Evolutionary conservation across 2,888 invertebrate species (phyloP).

Genomic region (Pollenia labialis): DNA sequence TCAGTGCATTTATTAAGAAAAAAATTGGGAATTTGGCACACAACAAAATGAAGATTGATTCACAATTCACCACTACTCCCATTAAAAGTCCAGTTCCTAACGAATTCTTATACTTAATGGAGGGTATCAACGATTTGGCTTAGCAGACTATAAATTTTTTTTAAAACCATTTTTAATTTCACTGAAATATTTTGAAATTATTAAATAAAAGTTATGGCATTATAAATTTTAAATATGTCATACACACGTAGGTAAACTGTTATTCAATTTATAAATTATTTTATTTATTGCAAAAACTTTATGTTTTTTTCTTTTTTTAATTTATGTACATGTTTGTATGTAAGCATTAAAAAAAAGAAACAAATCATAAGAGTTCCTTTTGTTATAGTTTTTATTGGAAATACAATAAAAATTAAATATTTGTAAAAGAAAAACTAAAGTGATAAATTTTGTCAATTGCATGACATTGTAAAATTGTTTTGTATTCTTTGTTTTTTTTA

Average conservation of each 20-base stretch:
- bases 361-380: slow-evolving; percentile 36
- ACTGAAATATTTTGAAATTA: not conserved
- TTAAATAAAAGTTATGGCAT: slow-evolving; percentile 23
- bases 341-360: not conserved
- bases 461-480: slow-evolving; percentile 22
- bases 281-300: not conserved
- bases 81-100: no score
- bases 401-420: slow-evolving; percentile 41
- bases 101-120: no score
- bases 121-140: no score
- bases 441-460: slow-evolving; percentile 62
- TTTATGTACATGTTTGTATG: not conserved
- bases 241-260: slow-evolving; percentile 1
- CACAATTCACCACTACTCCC: no score
- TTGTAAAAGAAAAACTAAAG: slow-evolving; percentile 37
- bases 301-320: no score
- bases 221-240: slow-evolving; percentile 54
- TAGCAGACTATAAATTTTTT: no score
- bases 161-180: no score
- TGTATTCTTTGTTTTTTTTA: not conserved
- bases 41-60: no score
- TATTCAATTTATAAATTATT: slow-evolving; percentile 7
- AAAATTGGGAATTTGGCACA: no score
- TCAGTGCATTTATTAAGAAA: no score
- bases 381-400: slow-evolving; percentile 24